Evolutionary conservation across 2,113 vertebrate genomes (phyloP), one percentile per base, ranked within the genome.

Genomic region (Menidia beryllina): DNA sequence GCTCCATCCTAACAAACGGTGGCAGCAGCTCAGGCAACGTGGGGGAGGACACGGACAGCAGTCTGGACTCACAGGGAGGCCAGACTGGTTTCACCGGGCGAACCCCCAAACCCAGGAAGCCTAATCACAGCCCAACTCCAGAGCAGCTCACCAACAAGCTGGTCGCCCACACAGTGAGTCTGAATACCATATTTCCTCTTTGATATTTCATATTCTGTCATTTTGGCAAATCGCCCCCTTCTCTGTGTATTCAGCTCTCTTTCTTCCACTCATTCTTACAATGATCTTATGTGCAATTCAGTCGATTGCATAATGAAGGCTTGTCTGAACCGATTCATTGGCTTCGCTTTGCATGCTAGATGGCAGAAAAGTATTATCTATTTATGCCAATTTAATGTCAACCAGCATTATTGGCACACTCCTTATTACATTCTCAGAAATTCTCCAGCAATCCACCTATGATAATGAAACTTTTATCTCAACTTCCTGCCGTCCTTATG

Each of bases 1-100:
- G 97, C 90, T 98, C 97, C 89, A 94, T 96, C 85, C 96, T 94
- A 1, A 95, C 93, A 62, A 92, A 84, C 56, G 81, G 91, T 30
- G 74, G 43, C 68, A 87, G 41, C 75, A 84, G 92, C 19, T 91
- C 86, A 75, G 83, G 83, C 81, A 86, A 92, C 58, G 86, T 78
- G 56, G 69, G 71, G 45, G 92, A 93, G 80, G 94, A 94, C 50
- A 77, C 77, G 0, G 26, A 48, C 26, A 91, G 93, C 15, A 50
- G 74, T 78, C 92, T 85, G 48, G 81, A 82, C 86, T 91, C 74
- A 3, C 77, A 47, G 45, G 65, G 64, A 63, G 66, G 69, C 59
- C 87, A 75, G 23, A 58, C 56, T 13, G 80, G 84, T 53, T 93
- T 73, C 51, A 88, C 93, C 60, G 93, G 89, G 55, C 92, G 67